Percentiles rank a stretch among this genome's conserved stretches.
Conservation (phyloP, 2,797 vertebrate genomes). For the Bradypodion ventrale region DNA sequence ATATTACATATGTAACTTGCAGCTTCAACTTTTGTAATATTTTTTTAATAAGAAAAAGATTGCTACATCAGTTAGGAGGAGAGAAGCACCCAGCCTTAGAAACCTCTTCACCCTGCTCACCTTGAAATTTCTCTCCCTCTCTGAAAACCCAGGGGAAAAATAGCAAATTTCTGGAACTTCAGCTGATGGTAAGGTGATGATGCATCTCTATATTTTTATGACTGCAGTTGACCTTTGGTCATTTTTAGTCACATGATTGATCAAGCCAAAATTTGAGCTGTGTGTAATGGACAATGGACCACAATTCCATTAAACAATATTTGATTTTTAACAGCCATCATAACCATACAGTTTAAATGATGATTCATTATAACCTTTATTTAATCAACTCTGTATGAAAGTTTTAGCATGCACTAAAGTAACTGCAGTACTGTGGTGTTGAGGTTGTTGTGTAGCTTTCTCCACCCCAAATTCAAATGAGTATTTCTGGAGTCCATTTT, state of each 20-base stretch:
- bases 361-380: not conserved
- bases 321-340: rapidly evolving
- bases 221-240: not conserved
- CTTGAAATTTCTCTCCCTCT: no score
- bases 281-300: rapidly evolving
- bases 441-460: not conserved
- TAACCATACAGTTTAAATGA: constrained; percentile 6
- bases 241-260: not conserved
- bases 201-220: not conserved
- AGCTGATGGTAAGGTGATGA: not conserved
- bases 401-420: not conserved
- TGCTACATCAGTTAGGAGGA: no score
- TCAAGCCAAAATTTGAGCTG: rapidly evolving
- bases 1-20: not conserved
- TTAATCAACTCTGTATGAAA: not conserved
- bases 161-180: no score
- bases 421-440: not conserved
- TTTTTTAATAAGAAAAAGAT: no score
- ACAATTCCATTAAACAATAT: rapidly evolving
- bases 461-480: not conserved
- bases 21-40: no score
- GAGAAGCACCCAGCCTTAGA: no score
- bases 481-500: constrained; percentile 57
- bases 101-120: no score
- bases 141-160: no score